Evolutionary conservation across 2,888 invertebrate species (phyloP), one percentile per base, ranked within the genome.

Genomic region (Pyrgus malvae): DNA sequence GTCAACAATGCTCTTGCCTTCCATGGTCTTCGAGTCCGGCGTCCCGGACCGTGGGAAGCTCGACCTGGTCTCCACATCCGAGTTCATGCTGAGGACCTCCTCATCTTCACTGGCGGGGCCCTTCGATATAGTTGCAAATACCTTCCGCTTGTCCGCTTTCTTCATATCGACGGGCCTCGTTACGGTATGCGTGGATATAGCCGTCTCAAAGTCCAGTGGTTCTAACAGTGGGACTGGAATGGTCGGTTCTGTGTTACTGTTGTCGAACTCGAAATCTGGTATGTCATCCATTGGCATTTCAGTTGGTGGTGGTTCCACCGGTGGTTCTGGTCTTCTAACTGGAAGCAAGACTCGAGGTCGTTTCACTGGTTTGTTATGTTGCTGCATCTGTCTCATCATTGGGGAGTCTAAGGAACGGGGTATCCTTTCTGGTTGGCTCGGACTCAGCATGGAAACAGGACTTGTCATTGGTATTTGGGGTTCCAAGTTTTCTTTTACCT

Each of bases 161-260:
- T 63, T 71, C 40, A 59, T 69, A 1, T 60, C 33, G 0, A 60
- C 1, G 0, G 84, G 81, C 50, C 80, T 87, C 0, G 83, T 78
- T 2, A 87, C 87, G 0, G 87, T 87, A 48, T 89, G 87, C 0
- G 86, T 80, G 0, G 86, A 84, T 50, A 89, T 88, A 0, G 80
- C 83, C 0, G 77, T 69, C 57, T 90, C 89, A 5, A 87, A 87
- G 59, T 90, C 90, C 21, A 81, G 68, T 63, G 1, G 65, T 23
- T 2, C 46, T n/a, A 54, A 7, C 5, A 29, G 19, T 0, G 45
- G 46, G 11, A 23, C 31, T 0, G 29, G 0, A 0, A 23, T 14
- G 2, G 3, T 38, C 1, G 37, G 33, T 9, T 42, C 44, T 1
- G 44, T 2, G 8, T 31, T 31, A 23, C 23, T 53, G 16, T 21